These are phyloP conservation scores for Ascaphus truei DNA, from an alignment of 2,113 vertebrate genomes.

Conservation along the genomic window DNA sequence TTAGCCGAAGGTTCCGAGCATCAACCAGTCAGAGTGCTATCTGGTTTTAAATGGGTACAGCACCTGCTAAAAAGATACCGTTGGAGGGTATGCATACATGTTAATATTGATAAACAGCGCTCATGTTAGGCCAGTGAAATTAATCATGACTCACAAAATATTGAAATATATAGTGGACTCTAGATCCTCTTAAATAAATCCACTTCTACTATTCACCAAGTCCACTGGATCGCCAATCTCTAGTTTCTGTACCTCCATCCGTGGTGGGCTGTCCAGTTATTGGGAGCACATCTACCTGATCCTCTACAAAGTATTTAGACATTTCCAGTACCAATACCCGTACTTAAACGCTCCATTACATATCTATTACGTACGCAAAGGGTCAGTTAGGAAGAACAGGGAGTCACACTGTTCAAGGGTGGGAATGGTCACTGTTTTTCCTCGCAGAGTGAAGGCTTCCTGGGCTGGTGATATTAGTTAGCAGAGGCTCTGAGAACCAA, in stretches of 20 bases:
- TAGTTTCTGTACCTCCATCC: too few relatives aligned
- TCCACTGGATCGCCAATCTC: too few relatives aligned
- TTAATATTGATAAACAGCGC: slow-evolving; percentile 25
- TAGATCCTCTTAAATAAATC: too few relatives aligned
- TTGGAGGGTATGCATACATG: too few relatives aligned
- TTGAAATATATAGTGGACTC: too few relatives aligned
- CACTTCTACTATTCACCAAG: too few relatives aligned
- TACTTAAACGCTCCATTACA: background rate
- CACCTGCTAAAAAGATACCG: too few relatives aligned
- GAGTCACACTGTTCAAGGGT: background rate
- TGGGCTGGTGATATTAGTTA: slow-evolving; percentile 13
- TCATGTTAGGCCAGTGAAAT: background rate
- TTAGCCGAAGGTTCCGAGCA: too few relatives aligned
- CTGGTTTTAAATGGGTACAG: too few relatives aligned
- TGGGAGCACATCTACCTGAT: too few relatives aligned
- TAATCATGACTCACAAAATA: slow-evolving; percentile 18
- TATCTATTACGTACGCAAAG: slow-evolving; percentile 2
- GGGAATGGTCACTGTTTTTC: background rate
- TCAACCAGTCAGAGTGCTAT: too few relatives aligned
- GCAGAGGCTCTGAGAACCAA: slow-evolving; percentile 25
- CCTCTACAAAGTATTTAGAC: slow-evolving; percentile 15
- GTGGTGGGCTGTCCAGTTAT: too few relatives aligned
- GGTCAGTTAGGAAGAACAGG: background rate
- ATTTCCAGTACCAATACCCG: slow-evolving; percentile 11
- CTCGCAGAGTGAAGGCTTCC: slow-evolving; percentile 9